Evolutionary conservation across 1,140 invertebrate genomes (phyloP).

Genomic region (Zaprionus camerounensis): DNA sequence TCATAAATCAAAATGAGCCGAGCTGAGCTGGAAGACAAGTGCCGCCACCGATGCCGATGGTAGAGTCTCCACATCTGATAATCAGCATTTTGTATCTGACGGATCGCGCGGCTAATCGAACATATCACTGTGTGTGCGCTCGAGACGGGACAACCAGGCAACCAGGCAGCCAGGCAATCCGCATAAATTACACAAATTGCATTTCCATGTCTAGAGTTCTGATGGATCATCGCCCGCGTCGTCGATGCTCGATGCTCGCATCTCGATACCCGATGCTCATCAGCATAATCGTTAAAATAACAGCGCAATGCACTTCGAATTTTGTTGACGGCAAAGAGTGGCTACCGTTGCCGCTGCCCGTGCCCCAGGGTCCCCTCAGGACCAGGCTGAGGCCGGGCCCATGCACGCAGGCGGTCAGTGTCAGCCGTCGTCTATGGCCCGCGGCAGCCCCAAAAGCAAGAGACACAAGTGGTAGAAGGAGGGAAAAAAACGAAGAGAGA

Average conservation of each 20-base stretch:
- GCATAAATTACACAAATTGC: constrained; percentile 84
- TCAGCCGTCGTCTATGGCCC: constrained; percentile 59
- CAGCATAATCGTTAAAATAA: constrained; percentile 84
- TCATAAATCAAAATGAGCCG: constrained; percentile 75
- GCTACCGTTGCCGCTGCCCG: constrained; percentile 69
- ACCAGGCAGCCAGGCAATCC: constrained; percentile 32
- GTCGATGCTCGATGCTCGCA: constrained; percentile 36
- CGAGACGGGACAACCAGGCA: constrained; percentile 28
- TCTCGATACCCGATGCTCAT: constrained; percentile 58
- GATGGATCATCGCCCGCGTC: constrained; percentile 78
- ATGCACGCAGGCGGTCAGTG: neutral
- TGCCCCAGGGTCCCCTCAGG: constrained; percentile 29
- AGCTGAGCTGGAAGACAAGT: constrained; percentile 50
- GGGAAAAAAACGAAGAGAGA: constrained; percentile 11
- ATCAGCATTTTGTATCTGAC: constrained; percentile 75
- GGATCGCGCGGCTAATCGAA: constrained; percentile 75
- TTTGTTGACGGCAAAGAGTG: constrained; percentile 62
- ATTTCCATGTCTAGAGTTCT: constrained; percentile 79
- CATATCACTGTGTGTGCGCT: constrained; percentile 47
- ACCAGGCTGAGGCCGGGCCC: neutral
- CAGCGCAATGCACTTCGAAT: constrained; percentile 80
- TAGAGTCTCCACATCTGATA: constrained; percentile 53
- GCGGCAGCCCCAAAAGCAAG: constrained; percentile 47
- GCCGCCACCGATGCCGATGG: constrained; percentile 16
- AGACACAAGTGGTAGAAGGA: constrained; percentile 26